phyloP scores from a whole-genome alignment of 2,888 invertebrate genomes.

The Athrips mouffetella region DNA sequence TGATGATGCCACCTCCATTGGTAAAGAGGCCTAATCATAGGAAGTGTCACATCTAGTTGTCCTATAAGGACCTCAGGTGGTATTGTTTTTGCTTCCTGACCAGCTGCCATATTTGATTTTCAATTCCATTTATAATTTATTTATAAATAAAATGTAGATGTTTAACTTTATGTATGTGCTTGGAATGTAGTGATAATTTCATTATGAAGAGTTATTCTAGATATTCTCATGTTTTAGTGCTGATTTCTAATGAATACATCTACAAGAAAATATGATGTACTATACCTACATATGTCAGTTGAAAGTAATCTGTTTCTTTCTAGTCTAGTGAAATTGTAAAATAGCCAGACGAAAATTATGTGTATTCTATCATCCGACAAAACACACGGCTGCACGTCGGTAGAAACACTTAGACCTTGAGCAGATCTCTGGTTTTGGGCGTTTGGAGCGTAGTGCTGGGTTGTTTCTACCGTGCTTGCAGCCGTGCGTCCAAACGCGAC shows the following conservation, averaged over 20 bases:
- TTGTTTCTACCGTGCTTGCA: no score
- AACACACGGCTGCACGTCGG: no score
- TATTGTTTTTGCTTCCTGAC: constrained; percentile 17
- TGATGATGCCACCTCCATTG: no score
- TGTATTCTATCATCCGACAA: constrained; percentile 16
- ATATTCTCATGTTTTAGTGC: constrained; percentile 24
- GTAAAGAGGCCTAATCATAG: no score
- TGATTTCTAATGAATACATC: constrained; percentile 29
- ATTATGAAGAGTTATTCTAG: constrained; percentile 23
- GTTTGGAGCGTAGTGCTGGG: no score
- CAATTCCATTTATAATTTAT: constrained; percentile 31
- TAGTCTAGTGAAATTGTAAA: constrained; percentile 34
- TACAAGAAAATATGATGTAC: constrained; percentile 23
- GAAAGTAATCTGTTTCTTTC: constrained; percentile 27
- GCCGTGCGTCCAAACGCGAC: no score
- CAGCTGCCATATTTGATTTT: constrained; percentile 66
- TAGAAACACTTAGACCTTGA: no score
- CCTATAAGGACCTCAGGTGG: not conserved
- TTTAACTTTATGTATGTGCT: constrained; percentile 39
- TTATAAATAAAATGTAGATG: constrained; percentile 39
- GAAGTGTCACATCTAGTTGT: not conserved
- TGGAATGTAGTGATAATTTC: constrained; percentile 37
- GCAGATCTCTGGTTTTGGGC: no score
- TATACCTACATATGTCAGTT: constrained; percentile 20
- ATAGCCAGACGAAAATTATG: constrained; percentile 21